Base-by-base conservation (phyloP, 2,888 invertebrate genomes). In the Fragum whitleyi region DNA sequence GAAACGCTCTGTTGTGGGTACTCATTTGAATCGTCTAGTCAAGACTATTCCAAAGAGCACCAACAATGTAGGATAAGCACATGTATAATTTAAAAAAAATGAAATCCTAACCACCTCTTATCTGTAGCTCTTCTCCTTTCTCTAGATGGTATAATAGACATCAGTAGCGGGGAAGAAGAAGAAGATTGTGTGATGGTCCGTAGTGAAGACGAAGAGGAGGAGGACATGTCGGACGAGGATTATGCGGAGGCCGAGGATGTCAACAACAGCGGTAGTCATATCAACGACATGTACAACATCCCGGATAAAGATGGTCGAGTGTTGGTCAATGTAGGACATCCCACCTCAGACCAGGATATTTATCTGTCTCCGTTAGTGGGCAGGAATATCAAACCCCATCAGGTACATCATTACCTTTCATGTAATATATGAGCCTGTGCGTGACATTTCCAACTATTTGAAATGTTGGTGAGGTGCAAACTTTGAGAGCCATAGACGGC, bases 371-470 rank as follows among this genome's bases (percentile, higher is more conserved):
- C 98, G 0, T 98, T 95, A 81, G 97, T 99, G 69, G 97, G 98
- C 0, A 95, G 97, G 87, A 96, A 97, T 72, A 98, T 99, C 77
- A 99, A 99, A 94, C 98, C 98, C 1, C 99, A 99, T 95, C 99
- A 99, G 95, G 97, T 97, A 57, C 14, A 14, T 39, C n/a, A n/a
- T n/a, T n/a, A n/a, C n/a, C n/a, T n/a, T n/a, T n/a, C n/a, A n/a
- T n/a, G n/a, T n/a, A n/a, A n/a, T n/a, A n/a, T n/a, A n/a, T n/a
- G n/a, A n/a, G n/a, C n/a, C n/a, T n/a, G n/a, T n/a, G n/a, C n/a
- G n/a, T n/a, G n/a, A n/a, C n/a, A n/a, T n/a, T n/a, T n/a, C n/a
- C n/a, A n/a, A n/a, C n/a, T n/a, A n/a, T n/a, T n/a, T n/a, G n/a
- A n/a, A n/a, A n/a, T n/a, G n/a, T n/a, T n/a, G n/a, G n/a, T n/a